Evolutionary conservation across 2,888 invertebrate genomes (phyloP), one percentile per base, ranked within the genome.

Genomic region (Orgyia antiqua): DNA sequence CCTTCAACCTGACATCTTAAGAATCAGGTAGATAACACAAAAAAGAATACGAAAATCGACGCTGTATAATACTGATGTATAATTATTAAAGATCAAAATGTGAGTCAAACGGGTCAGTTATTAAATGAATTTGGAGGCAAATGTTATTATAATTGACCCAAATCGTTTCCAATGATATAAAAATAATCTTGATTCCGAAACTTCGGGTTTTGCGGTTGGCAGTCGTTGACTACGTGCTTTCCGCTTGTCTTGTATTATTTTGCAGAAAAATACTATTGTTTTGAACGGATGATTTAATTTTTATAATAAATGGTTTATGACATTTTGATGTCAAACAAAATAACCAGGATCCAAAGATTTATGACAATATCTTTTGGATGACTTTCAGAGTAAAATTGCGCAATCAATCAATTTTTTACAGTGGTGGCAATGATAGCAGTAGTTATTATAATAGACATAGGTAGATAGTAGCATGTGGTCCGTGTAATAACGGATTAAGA

Each of bases 31-130:
- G 65, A 15, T 15, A 6, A 15, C 6, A 15, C 15, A 15, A 15
- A 47, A 59, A 59, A 71, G 75, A 76, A 68, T 68, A 51, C 29
- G 51, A 60, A 67, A 68, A 73, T 71, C 65, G 63, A 67, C 62
- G 68, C 65, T 64, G 28, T 58, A 45, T 58, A 66, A 42, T 50
- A 39, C 64, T 63, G 67, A 67, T 68, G 61, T 84, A 83, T 84
- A 84, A 86, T 86, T 86, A 84, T 77, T 73, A 70, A 68, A 66
- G 73, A 80, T 79, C 78, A 77, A 76, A 71, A 66, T 63, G 58
- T 65, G 65, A 60, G 54, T 55, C 61, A 58, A 70, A 71, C 69
- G 50, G 66, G 52, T 45, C 65, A 56, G 69, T 77, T 78, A 84
- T 84, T 82, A 84, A 80, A 75, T 68, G 64, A 64, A 67, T 73